phyloP scores from a whole-genome alignment of 1,140 invertebrate genomes.

The Cryptotermes secundus region DNA sequence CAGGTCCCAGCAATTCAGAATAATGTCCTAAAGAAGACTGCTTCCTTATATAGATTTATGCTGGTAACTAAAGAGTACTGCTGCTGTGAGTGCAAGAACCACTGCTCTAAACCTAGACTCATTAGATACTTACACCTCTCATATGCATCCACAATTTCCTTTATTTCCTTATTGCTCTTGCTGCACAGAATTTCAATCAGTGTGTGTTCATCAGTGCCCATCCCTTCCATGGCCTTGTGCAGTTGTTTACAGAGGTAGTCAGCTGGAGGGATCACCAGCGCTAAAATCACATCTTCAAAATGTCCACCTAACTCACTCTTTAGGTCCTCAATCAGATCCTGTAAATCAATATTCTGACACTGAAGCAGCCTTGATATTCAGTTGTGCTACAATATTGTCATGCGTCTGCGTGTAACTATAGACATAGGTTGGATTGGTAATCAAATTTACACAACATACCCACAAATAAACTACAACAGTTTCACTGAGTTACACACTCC shows the following conservation, averaged over 20 bases:
- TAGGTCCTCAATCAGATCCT: conserved; percentile 72
- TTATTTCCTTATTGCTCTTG: conserved; percentile 64
- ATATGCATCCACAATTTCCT: conserved; percentile 62
- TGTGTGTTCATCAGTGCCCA: conserved; percentile 61
- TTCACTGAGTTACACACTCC: no score
- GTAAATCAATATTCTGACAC: conserved; percentile 35
- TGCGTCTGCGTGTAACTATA: no score
- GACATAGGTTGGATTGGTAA: no score
- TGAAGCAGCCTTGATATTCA: not conserved
- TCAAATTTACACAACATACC: no score
- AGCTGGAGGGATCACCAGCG: conserved; percentile 65
- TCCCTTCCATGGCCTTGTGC: conserved; percentile 64
- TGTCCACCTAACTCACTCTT: conserved; percentile 74
- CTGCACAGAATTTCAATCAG: conserved; percentile 73
- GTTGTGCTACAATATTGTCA: no score
- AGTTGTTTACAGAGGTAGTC: conserved; percentile 72
- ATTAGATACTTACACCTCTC: conserved; percentile 57
- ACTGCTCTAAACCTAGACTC: no score
- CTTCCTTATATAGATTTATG: no score
- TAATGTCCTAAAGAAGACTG: no score
- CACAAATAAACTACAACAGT: no score
- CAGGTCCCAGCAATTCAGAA: no score
- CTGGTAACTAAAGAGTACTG: not conserved
- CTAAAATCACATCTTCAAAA: conserved; percentile 76
- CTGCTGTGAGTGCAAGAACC: not conserved